Evolutionary conservation across 2,113 vertebrate genomes (phyloP).

Genomic region (Castor canadensis): DNA sequence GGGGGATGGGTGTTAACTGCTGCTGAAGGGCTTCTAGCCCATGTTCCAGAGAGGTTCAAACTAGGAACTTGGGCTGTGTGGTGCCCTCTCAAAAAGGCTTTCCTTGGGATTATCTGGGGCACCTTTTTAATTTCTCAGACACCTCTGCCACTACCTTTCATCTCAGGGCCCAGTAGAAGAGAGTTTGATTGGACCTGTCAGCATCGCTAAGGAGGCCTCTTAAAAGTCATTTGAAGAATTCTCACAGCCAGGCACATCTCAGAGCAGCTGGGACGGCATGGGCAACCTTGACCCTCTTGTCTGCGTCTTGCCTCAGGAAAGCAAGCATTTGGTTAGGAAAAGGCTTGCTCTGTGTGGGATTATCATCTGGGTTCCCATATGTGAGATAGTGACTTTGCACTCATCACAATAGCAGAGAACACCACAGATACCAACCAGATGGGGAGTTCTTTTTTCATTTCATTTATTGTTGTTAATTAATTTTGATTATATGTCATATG

Average conservation of each 20-base stretch:
- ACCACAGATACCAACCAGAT: neutral
- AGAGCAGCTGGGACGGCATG: neutral
- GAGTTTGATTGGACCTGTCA: conserved; percentile 68
- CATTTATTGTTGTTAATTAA: neutral
- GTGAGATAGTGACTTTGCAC: neutral
- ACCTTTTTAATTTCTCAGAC: conserved; percentile 57
- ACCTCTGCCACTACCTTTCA: conserved; percentile 62
- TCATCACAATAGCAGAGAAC: neutral
- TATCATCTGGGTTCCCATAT: conserved; percentile 4
- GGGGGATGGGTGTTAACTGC: neutral
- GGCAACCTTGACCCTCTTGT: neutral
- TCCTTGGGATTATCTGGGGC: neutral
- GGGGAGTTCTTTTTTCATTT: neutral
- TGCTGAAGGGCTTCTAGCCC: neutral
- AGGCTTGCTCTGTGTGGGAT: conserved; percentile 32
- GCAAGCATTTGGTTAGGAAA: conserved; percentile 44
- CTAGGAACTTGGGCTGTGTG: neutral
- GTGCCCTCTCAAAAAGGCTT: neutral
- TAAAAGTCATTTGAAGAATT: conserved; percentile 69
- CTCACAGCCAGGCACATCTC: conserved; percentile 36
- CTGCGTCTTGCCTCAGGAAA: neutral
- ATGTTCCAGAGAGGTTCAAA: neutral
- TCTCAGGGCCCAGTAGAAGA: conserved; percentile 44
- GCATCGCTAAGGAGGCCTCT: conserved; percentile 64
- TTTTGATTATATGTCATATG: neutral